Percentiles rank a stretch among this genome's conserved stretches.
Evolutionary conservation across 2,113 vertebrate species (phyloP).

Genomic region (Corythaeola cristata): DNA sequence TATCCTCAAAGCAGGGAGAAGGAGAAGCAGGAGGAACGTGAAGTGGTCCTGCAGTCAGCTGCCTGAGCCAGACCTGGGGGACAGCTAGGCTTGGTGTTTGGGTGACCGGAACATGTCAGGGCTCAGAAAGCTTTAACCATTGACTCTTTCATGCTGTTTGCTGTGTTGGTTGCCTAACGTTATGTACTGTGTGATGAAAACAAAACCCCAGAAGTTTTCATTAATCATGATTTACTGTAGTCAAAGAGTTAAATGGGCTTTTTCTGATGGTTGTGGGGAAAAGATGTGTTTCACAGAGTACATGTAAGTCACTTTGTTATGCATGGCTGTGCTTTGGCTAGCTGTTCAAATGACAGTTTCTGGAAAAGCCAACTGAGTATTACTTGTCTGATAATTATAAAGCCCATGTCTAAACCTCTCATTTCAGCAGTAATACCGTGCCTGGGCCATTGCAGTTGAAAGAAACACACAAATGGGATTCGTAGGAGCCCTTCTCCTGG

Average conservation of each 20-base stretch:
- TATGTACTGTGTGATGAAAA: not conserved
- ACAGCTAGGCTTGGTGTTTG: rapidly evolving
- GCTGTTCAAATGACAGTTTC: not conserved
- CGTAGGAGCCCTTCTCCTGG: not conserved
- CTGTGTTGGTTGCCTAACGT: not conserved
- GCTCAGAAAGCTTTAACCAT: not conserved
- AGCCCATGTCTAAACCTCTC: not conserved
- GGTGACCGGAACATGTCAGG: not conserved
- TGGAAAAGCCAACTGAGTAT: not conserved
- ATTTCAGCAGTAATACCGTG: not conserved
- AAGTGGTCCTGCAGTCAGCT: not conserved
- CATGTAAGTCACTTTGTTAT: not conserved
- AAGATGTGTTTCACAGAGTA: not conserved
- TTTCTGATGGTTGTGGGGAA: not conserved
- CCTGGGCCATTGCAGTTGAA: not conserved
- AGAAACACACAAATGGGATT: not conserved
- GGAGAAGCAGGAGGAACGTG: not conserved
- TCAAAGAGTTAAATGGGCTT: not conserved
- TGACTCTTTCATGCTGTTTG: not conserved
- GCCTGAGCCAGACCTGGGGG: not conserved
- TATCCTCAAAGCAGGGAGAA: not conserved
- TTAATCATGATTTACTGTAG: not conserved
- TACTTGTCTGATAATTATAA: not conserved
- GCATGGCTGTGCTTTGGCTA: not conserved
- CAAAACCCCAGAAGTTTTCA: not conserved